Conservation (phyloP, 2,113 vertebrate species). For the Tursiops truncatus region DNA sequence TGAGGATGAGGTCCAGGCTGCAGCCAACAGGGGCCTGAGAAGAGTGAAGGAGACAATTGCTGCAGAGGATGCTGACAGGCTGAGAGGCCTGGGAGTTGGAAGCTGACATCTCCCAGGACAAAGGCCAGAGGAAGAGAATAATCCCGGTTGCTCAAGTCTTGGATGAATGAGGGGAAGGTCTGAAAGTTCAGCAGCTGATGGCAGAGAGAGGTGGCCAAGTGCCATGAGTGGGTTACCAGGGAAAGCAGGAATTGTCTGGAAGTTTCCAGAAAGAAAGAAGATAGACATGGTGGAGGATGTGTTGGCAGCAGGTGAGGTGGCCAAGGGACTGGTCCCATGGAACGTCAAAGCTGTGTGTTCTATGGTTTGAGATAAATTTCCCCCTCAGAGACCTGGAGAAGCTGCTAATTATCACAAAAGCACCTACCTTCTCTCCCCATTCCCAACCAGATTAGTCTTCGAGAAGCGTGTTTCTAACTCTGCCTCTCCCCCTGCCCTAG, state of each 20-base stretch:
- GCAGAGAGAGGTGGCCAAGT: background rate
- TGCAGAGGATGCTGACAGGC: background rate
- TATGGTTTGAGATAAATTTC: background rate
- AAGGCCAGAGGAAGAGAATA: background rate
- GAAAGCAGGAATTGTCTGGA: background rate
- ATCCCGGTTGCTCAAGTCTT: background rate
- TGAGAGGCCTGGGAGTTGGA: background rate
- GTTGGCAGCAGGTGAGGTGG: background rate
- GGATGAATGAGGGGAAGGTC: background rate
- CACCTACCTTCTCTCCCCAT: background rate
- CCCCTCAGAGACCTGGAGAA: no score
- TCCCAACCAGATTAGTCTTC: background rate
- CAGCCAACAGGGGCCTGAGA: background rate
- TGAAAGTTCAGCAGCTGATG: background rate
- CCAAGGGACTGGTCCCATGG: background rate
- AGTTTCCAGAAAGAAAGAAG: background rate
- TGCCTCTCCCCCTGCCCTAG: background rate
- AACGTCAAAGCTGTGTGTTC: fast-evolving
- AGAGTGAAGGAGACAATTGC: background rate
- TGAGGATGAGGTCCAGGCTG: background rate
- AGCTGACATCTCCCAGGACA: background rate
- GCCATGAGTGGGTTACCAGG: no score
- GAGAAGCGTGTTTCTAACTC: background rate
- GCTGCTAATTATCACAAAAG: background rate
- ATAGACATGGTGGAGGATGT: background rate